A percentile compares a stretch with the other conserved stretches of the same genome.
phyloP scores from a whole-genome alignment of 2,797 vertebrate genomes.

The Botia kubotai region DNA sequence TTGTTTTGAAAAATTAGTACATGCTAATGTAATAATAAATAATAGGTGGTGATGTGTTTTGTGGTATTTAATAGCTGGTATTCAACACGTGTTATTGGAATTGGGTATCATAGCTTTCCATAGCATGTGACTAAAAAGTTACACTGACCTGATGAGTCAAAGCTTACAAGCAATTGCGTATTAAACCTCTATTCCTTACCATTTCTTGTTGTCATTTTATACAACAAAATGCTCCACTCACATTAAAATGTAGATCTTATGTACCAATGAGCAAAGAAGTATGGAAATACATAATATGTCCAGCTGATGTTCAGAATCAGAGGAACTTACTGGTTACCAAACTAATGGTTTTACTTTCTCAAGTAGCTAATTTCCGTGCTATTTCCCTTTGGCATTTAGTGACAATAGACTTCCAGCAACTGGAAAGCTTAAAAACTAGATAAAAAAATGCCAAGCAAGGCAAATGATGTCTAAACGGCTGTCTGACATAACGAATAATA shows the following conservation, averaged over 20 bases:
- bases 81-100: slow-evolving; percentile 1
- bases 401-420: slow-evolving; percentile 68
- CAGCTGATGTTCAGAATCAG: slow-evolving; percentile 10
- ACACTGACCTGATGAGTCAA: slow-evolving; percentile 34
- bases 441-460: slow-evolving; percentile 77
- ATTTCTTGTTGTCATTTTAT: background rate
- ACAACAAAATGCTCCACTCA: background rate
- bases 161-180: background rate
- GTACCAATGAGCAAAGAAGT: background rate
- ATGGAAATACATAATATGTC: slow-evolving; percentile 8
- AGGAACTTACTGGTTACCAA: slow-evolving; percentile 10
- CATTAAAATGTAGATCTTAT: background rate
- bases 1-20: no score
- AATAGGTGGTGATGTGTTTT: slow-evolving; percentile 21
- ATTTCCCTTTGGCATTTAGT: slow-evolving; percentile 72
- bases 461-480: slow-evolving; percentile 73
- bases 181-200: background rate
- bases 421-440: slow-evolving; percentile 63
- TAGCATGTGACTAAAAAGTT: slow-evolving; percentile 23
- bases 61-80: slow-evolving; percentile 10
- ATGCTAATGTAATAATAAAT: background rate
- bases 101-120: slow-evolving; percentile 13
- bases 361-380: slow-evolving; percentile 14
- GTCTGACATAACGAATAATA: slow-evolving; percentile 66
- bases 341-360: slow-evolving; percentile 16